These are phyloP conservation scores for Teleogryllus oceanicus DNA, from an alignment of 2,888 invertebrate genomes.

Conservation along the genomic window DNA sequence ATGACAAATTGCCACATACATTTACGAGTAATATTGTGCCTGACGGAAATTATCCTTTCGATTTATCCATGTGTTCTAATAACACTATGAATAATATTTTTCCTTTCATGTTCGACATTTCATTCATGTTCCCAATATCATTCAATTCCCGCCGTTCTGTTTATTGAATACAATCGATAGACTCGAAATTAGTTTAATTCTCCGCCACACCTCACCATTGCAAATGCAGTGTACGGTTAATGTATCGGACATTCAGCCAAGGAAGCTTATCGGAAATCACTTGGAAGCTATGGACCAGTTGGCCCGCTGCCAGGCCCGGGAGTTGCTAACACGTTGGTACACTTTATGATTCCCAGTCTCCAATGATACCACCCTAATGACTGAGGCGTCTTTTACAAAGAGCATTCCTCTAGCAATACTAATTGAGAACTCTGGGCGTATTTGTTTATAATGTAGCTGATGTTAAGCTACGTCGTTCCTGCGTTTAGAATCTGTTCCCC, in stretches of 20 bases:
- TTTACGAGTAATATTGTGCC: too few relatives aligned
- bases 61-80: too few relatives aligned
- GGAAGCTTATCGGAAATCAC: constrained; percentile 1
- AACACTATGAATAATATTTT: too few relatives aligned
- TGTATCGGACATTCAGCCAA: not conserved
- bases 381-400: too few relatives aligned
- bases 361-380: not conserved
- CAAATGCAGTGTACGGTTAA: not conserved
- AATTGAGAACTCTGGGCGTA: not conserved
- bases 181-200: too few relatives aligned
- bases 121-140: too few relatives aligned
- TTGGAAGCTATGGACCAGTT: not conserved
- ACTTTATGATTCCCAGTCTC: not conserved
- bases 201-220: too few relatives aligned
- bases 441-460: not conserved
- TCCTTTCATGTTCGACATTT: too few relatives aligned
- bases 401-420: not conserved
- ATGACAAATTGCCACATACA: too few relatives aligned
- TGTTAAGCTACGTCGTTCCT: not conserved
- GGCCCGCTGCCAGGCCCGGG: not conserved
- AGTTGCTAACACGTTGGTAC: not conserved
- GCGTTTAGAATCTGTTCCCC: not conserved
- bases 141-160: too few relatives aligned
- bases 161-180: too few relatives aligned
- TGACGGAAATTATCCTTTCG: too few relatives aligned